These are phyloP conservation scores for Mormyrus hasselquistii DNA, from an alignment of 2,797 vertebrate genomes.

Conservation along the genomic window DNA sequence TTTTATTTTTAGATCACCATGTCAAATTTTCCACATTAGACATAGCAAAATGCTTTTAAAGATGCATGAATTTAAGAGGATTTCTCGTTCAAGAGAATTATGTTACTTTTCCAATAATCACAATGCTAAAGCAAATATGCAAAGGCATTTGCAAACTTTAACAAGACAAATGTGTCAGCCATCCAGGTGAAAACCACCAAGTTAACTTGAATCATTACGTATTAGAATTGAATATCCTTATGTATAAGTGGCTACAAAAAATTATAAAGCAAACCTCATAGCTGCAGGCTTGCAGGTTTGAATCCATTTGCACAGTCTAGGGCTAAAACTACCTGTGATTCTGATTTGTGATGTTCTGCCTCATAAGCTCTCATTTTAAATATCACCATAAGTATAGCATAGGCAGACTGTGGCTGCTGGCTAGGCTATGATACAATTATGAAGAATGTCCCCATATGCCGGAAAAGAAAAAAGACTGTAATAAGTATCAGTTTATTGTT, in stretches of 20 bases:
- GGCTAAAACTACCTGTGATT: background rate
- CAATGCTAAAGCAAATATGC: background rate
- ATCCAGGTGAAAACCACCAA: background rate
- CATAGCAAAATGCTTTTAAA: background rate
- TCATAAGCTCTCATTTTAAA: background rate
- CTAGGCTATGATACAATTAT: background rate
- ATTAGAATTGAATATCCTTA: background rate
- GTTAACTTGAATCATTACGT: background rate
- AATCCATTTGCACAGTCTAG: background rate
- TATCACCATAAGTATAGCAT: background rate
- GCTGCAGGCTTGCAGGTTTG: background rate
- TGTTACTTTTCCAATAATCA: background rate
- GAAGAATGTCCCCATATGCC: background rate
- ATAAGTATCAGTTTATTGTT: background rate
- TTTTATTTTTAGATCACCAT: conserved; percentile 3
- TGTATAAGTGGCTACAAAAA: background rate
- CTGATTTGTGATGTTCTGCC: background rate
- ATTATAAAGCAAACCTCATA: background rate
- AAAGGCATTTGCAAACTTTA: conserved; percentile 6
- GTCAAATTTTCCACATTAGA: conserved; percentile 2
- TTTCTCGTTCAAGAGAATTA: conserved; percentile 5
- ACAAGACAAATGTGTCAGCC: background rate
- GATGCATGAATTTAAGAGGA: conserved; percentile 11
- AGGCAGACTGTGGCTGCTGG: background rate
- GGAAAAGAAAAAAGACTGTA: background rate